Evolutionary conservation across 2,888 invertebrate genomes (phyloP), one percentile per base, ranked within the genome.

Genomic region (Deilephila elpenor): DNA sequence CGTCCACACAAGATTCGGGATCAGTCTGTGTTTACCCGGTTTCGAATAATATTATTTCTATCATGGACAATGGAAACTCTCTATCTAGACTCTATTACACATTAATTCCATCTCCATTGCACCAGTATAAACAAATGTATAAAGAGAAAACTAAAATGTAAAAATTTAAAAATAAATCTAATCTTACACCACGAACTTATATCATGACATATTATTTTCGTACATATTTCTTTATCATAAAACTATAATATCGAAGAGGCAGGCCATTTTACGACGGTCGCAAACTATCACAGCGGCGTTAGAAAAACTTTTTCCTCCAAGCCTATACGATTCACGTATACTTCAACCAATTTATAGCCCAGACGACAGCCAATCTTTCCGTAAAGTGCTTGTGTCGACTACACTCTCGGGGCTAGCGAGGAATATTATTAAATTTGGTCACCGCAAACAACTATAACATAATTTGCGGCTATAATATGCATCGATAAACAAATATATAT

Each of bases 291-390:
- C 11, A 11, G 14, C 44, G 44, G 14, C 11, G 44, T 44, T 44
- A 14, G 44, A 11, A 44, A 44, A 61, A 61, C 61, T 34, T 61
- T 61, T 61, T 61, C 61, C 62, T 34, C 34, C n/a, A 17, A n/a
- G 8, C n/a, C 14, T 14, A 19, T 34, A 34, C 61, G 25, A 60
- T 62, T 37, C n/a, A 37, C 34, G 56, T 19, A n/a, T 56, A 6
- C 8, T 62, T 20, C n/a, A 67, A 51, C 17, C 67, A 67, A 67
- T 67, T 17, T 67, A 56, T 51, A 20, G 67, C 20, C 0, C 17
- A 51, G 67, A 32, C 62, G 34, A 32, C 62, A n/a, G 62, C 67
- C 44, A 67, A 51, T 67, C 44, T 64, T 64, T 8, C 29, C 5
- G 56, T 20, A 64, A 11, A 64, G 64, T 64, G 37, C 67, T 25